Evolutionary conservation across 2,797 vertebrate genomes (phyloP).

Genomic region (Parotocinclus haroldoi): DNA sequence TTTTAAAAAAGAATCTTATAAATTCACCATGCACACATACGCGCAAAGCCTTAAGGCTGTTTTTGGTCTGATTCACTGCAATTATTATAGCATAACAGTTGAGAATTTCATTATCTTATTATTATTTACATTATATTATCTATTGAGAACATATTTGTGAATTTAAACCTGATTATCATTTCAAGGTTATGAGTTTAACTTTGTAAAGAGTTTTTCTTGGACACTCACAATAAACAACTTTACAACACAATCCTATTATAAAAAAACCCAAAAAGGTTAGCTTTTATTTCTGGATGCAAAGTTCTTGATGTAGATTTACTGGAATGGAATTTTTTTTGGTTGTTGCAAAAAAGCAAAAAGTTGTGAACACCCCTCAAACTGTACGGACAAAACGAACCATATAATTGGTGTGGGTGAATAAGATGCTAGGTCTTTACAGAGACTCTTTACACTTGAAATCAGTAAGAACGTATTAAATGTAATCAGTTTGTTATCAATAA

Average conservation of each 20-base stretch:
- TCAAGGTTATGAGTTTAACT: conserved; percentile 25
- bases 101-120: not conserved
- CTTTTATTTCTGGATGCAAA: not conserved
- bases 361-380: not conserved
- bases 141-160: conserved; percentile 7
- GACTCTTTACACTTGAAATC: not conserved
- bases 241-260: not conserved
- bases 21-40: not conserved
- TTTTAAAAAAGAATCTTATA: not conserved
- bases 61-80: conserved; percentile 8
- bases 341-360: not conserved
- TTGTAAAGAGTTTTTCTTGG: not conserved
- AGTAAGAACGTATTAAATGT: not conserved
- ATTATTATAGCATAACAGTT: not conserved
- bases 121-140: no score
- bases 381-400: not conserved
- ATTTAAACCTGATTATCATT: conserved; percentile 8
- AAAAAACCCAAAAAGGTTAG: no score
- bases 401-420: not conserved
- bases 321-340: conserved; percentile 17
- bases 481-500: conserved; percentile 1
- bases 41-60: not conserved
- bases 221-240: not conserved
- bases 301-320: not conserved
- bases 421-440: not conserved